These are phyloP conservation scores for Lasaia peninsularis DNA, from an alignment of 1,140 invertebrate genomes.

Conservation along the genomic window DNA sequence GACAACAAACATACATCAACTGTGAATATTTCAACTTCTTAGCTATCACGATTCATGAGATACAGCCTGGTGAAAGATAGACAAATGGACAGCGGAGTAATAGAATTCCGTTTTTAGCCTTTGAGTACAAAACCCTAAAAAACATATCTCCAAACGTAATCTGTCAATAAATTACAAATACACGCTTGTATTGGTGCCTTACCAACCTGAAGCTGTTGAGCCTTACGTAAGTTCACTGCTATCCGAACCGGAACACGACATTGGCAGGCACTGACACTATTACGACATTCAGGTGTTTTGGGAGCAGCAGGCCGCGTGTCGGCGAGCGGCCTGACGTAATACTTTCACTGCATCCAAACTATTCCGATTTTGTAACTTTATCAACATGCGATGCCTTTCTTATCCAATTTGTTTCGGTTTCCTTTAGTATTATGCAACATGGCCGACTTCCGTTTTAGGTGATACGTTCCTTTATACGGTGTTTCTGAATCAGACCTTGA, in stretches of 20 bases:
- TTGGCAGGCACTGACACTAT: not conserved
- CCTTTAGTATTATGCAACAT: conserved; percentile 38
- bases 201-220: too few species aligned
- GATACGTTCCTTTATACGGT: conserved; percentile 5
- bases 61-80: too few species aligned
- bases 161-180: too few species aligned
- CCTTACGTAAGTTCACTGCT: not conserved
- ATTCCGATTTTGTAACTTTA: conserved; percentile 61
- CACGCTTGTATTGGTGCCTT: too few species aligned
- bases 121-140: too few species aligned
- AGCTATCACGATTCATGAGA: too few species aligned
- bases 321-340: conserved; percentile 33
- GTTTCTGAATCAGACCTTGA: conserved; percentile 8
- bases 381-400: conserved; percentile 38
- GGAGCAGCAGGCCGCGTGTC: not conserved
- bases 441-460: conserved; percentile 48
- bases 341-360: conserved; percentile 48
- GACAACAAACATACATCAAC: too few species aligned
- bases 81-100: too few species aligned
- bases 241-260: not conserved
- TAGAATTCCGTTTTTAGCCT: too few species aligned
- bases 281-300: not conserved
- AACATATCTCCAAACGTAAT: too few species aligned
- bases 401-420: conserved; percentile 34
- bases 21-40: too few species aligned